These are phyloP conservation scores for Ceratoteleas bidentatus DNA, from an alignment of 1,140 invertebrate species.

Conservation along the genomic window DNA sequence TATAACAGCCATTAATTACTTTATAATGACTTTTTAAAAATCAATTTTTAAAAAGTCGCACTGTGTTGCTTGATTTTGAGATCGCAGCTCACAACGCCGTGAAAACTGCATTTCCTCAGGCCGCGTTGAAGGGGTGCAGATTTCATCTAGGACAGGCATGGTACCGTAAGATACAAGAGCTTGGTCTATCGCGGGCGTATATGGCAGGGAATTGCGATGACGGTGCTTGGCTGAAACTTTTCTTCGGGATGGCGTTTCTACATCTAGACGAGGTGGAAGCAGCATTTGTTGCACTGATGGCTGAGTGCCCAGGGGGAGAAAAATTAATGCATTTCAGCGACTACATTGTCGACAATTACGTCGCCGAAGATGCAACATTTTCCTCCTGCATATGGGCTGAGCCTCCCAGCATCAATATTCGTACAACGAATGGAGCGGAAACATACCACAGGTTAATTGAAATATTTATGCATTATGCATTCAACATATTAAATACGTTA, in stretches of 20 bases:
- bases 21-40: too few species aligned
- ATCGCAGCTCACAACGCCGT: too few species aligned
- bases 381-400: not conserved
- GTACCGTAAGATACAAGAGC: conserved; percentile 6
- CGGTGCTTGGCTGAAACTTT: conserved; percentile 8
- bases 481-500: not conserved
- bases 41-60: too few species aligned
- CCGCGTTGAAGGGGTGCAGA: not conserved
- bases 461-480: not conserved
- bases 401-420: not conserved
- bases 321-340: not conserved
- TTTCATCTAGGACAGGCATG: conserved; percentile 8
- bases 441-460: not conserved
- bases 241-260: conserved; percentile 6
- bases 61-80: too few species aligned
- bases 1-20: too few species aligned
- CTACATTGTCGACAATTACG: not conserved
- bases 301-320: not conserved
- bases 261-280: conserved; percentile 6
- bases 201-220: too few species aligned
- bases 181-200: not conserved
- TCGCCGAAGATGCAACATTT: not conserved
- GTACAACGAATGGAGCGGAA: conserved; percentile 5
- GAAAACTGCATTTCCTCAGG: not conserved
- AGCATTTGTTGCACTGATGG: conserved; percentile 2